A percentile compares a stretch with the other conserved stretches of the same genome.
phyloP scores from a whole-genome alignment of 2,797 vertebrate species.

The Anguilla marmorata region DNA sequence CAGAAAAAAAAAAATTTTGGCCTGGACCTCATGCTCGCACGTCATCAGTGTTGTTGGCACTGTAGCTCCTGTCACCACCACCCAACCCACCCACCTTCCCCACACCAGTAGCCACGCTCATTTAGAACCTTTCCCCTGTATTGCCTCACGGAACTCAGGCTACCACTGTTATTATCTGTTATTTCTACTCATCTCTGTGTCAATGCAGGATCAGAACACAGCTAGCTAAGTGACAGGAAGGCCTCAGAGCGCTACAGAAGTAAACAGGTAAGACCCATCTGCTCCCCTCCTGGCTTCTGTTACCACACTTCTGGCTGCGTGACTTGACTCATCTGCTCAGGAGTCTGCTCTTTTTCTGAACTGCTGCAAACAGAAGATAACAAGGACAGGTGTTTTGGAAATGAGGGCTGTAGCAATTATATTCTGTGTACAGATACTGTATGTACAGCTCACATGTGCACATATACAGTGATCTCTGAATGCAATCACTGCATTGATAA shows the following conservation, averaged over 20 bases:
- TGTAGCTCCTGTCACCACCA: background rate
- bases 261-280: constrained; percentile 12
- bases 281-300: background rate
- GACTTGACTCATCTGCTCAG: constrained; percentile 1
- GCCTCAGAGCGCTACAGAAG: background rate
- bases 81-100: background rate
- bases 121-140: background rate
- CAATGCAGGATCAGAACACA: background rate
- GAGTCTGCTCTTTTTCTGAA: constrained; percentile 3
- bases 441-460: background rate
- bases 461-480: constrained; percentile 1
- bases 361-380: constrained; percentile 14
- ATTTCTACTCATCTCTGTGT: background rate
- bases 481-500: background rate
- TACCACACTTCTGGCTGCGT: background rate
- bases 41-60: background rate
- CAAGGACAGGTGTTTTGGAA: background rate
- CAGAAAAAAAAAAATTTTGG: background rate
- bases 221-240: constrained; percentile 6
- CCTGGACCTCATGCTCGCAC: background rate
- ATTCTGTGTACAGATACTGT: background rate
- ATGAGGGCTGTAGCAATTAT: background rate
- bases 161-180: background rate
- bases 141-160: background rate
- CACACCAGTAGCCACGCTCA: background rate